Evolutionary conservation across 2,113 vertebrate species (phyloP).

Genomic region (Dipodomys merriami): DNA sequence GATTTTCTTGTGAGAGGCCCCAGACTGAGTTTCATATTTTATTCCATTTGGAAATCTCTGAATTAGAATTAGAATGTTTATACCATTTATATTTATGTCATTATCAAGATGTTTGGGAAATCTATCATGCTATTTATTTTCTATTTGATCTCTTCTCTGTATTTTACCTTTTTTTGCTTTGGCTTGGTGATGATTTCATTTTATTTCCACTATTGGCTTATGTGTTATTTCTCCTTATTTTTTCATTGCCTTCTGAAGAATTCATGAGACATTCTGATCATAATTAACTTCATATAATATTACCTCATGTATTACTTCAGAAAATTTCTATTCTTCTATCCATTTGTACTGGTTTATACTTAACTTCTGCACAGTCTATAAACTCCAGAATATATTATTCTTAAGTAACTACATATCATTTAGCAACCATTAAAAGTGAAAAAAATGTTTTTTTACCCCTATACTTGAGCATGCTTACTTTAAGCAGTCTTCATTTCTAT

Average conservation of each 20-base stretch:
- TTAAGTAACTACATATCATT: conserved; percentile 15
- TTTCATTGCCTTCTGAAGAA: neutral
- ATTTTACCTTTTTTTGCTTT: conserved; percentile 6
- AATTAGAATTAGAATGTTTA: conserved; percentile 59
- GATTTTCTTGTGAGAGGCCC: conserved; percentile 32
- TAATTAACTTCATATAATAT: neutral
- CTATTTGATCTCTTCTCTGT: neutral
- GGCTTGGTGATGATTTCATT: neutral
- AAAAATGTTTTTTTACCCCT: neutral
- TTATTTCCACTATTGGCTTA: neutral
- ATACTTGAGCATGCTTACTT: neutral
- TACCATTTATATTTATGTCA: neutral
- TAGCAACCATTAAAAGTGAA: neutral
- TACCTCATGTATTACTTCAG: neutral
- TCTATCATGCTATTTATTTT: conserved; percentile 20
- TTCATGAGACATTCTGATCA: neutral
- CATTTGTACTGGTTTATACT: neutral
- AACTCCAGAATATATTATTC: neutral
- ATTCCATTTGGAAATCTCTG: neutral
- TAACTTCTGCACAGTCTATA: conserved; percentile 2
- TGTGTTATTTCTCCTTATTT: neutral
- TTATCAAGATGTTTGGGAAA: neutral
- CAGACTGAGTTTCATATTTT: neutral
- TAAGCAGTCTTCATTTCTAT: neutral
- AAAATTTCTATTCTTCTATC: neutral